Evolutionary conservation across 2,113 vertebrate genomes (phyloP).

Genomic region (Nicator chloris): DNA sequence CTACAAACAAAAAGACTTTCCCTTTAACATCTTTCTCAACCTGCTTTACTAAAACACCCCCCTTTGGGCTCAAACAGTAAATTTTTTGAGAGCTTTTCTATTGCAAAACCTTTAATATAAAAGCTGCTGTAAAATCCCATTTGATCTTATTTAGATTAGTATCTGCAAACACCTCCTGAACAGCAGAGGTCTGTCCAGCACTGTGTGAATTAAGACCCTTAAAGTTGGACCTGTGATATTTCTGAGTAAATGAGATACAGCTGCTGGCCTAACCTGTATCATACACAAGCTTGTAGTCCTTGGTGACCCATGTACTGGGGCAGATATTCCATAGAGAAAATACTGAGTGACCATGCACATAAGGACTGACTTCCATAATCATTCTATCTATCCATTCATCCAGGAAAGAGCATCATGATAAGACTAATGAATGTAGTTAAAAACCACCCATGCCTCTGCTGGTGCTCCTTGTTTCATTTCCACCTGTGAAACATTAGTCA

Average conservation of each 20-base stretch:
- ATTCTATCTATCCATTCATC: background rate
- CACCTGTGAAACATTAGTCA: background rate
- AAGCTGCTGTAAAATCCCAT: background rate
- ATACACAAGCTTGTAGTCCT: background rate
- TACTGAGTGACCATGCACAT: background rate
- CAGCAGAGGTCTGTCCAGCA: background rate
- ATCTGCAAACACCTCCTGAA: background rate
- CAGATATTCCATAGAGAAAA: background rate
- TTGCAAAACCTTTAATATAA: background rate
- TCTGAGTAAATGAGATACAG: background rate
- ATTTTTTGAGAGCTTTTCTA: background rate
- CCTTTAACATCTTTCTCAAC: background rate
- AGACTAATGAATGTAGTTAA: background rate
- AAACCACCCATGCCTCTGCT: background rate
- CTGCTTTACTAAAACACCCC: background rate
- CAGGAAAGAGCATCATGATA: background rate
- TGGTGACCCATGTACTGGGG: background rate
- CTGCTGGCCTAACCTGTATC: background rate
- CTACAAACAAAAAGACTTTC: background rate
- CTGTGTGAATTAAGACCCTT: background rate
- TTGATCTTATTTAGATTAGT: background rate
- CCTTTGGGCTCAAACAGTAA: background rate
- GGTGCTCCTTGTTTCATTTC: background rate
- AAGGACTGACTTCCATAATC: background rate
- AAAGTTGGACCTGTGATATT: background rate